Evolutionary conservation across 2,797 vertebrate species (phyloP).

Genomic region (Tarsius wallacei): DNA sequence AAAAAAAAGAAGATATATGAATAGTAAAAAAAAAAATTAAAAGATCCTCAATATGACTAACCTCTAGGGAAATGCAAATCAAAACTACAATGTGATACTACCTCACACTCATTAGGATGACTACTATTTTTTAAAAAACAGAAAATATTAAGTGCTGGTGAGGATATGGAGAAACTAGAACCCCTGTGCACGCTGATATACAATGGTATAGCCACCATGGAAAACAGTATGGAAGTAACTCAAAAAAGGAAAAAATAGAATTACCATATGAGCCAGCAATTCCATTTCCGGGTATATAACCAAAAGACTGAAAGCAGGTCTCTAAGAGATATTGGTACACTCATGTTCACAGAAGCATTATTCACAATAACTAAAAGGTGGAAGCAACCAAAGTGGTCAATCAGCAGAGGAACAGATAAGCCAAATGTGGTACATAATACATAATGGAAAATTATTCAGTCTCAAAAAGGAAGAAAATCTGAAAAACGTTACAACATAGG

Average conservation of each 20-base stretch:
- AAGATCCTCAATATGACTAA: not conserved
- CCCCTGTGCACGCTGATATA: not conserved
- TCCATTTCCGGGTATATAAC: not conserved
- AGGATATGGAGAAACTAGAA: not conserved
- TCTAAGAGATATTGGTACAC: not conserved
- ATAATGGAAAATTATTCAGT: not conserved
- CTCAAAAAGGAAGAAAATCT: conserved; percentile 29
- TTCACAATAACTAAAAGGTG: not conserved
- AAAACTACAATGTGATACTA: not conserved
- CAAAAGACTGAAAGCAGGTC: not conserved
- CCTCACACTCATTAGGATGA: not conserved
- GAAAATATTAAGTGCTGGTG: not conserved
- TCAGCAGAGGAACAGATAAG: not conserved
- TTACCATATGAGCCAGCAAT: not conserved
- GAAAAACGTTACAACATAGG: not conserved
- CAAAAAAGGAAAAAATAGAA: conserved; percentile 44
- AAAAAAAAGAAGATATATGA: not conserved
- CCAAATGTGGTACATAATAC: not conserved
- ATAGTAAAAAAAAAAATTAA: not conserved
- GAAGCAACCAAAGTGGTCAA: not conserved
- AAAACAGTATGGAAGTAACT: not conserved
- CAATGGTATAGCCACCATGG: not conserved
- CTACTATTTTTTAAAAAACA: not conserved
- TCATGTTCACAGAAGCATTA: not conserved
- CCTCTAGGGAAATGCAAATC: conserved; percentile 10